Conservation (phyloP, 2,888 invertebrate species). For the Calameuta pallipes region DNA sequence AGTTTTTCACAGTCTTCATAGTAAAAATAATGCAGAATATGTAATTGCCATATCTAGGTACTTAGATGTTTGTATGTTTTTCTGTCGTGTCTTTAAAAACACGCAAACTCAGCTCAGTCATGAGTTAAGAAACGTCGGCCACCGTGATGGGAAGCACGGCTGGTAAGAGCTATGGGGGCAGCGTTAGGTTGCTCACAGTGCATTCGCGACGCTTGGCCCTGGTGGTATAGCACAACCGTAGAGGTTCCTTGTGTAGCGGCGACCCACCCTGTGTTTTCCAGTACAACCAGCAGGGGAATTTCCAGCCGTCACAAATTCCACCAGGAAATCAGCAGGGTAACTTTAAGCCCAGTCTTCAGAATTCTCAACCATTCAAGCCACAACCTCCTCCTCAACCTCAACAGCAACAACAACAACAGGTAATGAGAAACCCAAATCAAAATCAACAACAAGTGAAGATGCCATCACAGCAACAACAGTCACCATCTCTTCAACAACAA, state of each 20-base stretch:
- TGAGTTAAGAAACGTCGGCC: conserved; percentile 47
- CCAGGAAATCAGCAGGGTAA: conserved; percentile 45
- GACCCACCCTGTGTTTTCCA: conserved; percentile 65
- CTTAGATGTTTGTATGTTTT: conserved; percentile 2
- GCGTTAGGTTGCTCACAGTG: conserved; percentile 55
- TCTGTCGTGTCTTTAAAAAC: not conserved
- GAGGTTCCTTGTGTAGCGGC: conserved; percentile 67
- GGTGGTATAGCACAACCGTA: conserved; percentile 66
- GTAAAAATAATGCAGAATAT: not conserved
- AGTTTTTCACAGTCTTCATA: not conserved
- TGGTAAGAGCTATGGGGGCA: conserved; percentile 60
- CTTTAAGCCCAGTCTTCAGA: conserved; percentile 45
- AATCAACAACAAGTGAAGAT: conserved; percentile 24
- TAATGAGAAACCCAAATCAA: conserved; percentile 18
- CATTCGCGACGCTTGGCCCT: conserved; percentile 63
- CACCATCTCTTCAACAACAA: conserved; percentile 25
- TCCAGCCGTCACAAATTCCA: conserved; percentile 40
- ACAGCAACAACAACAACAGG: conserved; percentile 22
- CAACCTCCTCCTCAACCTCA: conserved; percentile 21
- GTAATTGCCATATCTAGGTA: not conserved
- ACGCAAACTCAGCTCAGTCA: conserved; percentile 45
- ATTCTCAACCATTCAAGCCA: conserved; percentile 41
- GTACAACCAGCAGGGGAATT: conserved; percentile 59
- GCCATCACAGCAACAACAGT: conserved; percentile 30
- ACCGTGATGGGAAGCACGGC: conserved; percentile 47